Conservation (phyloP, 30 jellyfish, hydroid and myxozoan genomes). For the Aurelia aurita region DNA sequence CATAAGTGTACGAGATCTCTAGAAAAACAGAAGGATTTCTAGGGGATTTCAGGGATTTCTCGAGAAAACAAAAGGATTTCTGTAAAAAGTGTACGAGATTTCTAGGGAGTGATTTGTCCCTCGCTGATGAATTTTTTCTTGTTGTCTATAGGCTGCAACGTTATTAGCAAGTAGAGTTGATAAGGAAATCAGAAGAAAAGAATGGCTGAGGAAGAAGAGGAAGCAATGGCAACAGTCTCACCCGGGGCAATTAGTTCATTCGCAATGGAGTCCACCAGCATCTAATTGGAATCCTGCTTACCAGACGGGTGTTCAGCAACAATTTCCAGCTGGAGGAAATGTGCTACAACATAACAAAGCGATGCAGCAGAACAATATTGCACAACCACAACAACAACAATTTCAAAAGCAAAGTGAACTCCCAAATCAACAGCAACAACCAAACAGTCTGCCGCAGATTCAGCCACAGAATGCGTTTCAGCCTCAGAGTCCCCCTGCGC, state of each 20-base stretch:
- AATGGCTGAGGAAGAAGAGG: slow-evolving; percentile 51
- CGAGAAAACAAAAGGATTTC: too few species aligned
- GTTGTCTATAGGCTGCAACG: slow-evolving; percentile 39
- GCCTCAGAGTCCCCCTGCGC: neutral
- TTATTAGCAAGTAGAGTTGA: slow-evolving; percentile 56
- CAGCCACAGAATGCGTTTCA: too few species aligned
- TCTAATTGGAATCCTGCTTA: neutral
- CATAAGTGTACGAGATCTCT: too few species aligned
- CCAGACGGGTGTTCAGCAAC: slow-evolving; percentile 11
- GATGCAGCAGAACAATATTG: slow-evolving; percentile 18
- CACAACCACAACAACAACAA: slow-evolving; percentile 35
- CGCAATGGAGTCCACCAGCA: neutral
- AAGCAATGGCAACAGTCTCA: slow-evolving; percentile 31
- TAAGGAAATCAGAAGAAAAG: slow-evolving; percentile 39
- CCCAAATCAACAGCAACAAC: slow-evolving; percentile 33
- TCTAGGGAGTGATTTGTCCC: too few species aligned
- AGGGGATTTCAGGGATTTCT: too few species aligned
- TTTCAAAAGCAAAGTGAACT: slow-evolving; percentile 34
- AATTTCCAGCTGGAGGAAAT: slow-evolving; percentile 5
- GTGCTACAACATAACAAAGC: slow-evolving; percentile 9
- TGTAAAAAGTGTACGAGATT: too few species aligned
- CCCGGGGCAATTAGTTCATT: neutral
- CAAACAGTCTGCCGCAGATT: neutral
- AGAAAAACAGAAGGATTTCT: too few species aligned
- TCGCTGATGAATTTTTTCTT: neutral